A percentile compares a stretch with the other conserved stretches of the same genome.
Evolutionary conservation across 2,797 vertebrate species (phyloP).

Genomic region (Iguana delicatissima): DNA sequence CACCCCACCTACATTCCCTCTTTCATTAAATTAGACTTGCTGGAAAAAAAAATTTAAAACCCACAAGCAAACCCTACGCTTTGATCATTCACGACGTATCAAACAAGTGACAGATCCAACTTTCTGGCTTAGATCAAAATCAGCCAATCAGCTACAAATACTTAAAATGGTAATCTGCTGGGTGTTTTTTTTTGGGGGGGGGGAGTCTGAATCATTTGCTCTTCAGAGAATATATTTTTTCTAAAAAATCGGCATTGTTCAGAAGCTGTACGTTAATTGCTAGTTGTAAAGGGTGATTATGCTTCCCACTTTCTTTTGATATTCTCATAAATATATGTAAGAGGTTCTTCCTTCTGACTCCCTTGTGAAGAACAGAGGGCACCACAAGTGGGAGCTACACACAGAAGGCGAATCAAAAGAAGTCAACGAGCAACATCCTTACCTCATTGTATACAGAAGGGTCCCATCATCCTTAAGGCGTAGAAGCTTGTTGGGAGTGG

Average conservation of each 20-base stretch:
- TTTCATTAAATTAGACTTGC: constrained; percentile 38
- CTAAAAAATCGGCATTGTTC: constrained; percentile 60
- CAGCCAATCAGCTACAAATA: constrained; percentile 50
- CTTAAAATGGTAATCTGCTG: constrained; percentile 49
- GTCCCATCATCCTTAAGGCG: constrained; percentile 89
- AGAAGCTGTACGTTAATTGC: constrained; percentile 67
- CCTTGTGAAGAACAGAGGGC: background rate
- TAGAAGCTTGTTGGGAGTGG: constrained; percentile 90
- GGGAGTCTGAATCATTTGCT: constrained; percentile 65
- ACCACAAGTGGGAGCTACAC: background rate
- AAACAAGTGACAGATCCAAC: constrained; percentile 47
- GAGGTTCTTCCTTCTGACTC: background rate
- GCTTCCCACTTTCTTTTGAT: constrained; percentile 64
- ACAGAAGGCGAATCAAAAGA: constrained; percentile 18
- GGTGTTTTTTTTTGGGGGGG: background rate
- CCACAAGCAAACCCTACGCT: constrained; percentile 9
- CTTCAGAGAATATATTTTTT: constrained; percentile 67
- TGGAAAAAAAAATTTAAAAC: background rate
- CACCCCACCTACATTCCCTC: background rate
- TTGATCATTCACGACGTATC: constrained; percentile 43
- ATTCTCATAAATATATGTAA: constrained; percentile 40
- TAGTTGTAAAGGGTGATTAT: constrained; percentile 52
- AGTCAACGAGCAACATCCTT: constrained; percentile 26
- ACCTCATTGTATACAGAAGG: constrained; percentile 97
- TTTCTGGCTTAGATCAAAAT: constrained; percentile 49